Conservation (phyloP, 2,888 invertebrate species). For the Pherbina coryleti region DNA sequence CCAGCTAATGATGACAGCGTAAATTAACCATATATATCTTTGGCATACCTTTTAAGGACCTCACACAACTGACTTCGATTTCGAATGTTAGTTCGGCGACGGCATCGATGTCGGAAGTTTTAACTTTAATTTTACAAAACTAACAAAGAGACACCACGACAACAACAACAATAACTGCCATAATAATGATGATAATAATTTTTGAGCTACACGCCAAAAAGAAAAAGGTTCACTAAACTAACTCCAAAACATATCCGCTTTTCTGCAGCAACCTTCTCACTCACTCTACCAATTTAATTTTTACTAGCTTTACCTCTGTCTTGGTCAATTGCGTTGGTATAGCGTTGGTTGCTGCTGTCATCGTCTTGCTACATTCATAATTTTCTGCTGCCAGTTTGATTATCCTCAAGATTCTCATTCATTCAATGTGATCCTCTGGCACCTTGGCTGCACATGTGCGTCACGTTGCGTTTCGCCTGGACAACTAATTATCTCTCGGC, state of each 20-base stretch:
- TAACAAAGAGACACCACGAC: neutral
- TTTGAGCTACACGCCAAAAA: neutral
- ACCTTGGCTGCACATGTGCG: neutral
- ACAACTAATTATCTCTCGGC: neutral
- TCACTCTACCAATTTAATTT: neutral
- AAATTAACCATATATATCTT: slow-evolving; percentile 61
- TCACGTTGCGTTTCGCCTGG: neutral
- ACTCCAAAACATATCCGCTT: neutral
- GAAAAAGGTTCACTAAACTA: neutral
- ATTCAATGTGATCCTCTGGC: neutral
- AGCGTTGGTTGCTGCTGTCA: neutral
- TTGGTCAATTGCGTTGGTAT: too few species aligned
- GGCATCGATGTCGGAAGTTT: slow-evolving; percentile 4
- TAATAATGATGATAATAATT: slow-evolving; percentile 19
- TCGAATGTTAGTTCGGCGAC: neutral
- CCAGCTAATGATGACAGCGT: slow-evolving; percentile 60
- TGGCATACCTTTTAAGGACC: slow-evolving; percentile 50
- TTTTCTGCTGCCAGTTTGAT: neutral
- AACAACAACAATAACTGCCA: neutral
- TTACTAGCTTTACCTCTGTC: neutral
- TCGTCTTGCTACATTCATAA: slow-evolving; percentile 16
- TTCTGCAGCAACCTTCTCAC: neutral
- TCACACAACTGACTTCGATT: slow-evolving; percentile 57
- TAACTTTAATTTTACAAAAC: neutral
- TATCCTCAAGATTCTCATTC: neutral